A percentile compares a stretch with the other conserved stretches of the same genome.
These are phyloP conservation scores for Eulithis prunata DNA, from an alignment of 2,888 invertebrate genomes.

Conservation along the genomic window DNA sequence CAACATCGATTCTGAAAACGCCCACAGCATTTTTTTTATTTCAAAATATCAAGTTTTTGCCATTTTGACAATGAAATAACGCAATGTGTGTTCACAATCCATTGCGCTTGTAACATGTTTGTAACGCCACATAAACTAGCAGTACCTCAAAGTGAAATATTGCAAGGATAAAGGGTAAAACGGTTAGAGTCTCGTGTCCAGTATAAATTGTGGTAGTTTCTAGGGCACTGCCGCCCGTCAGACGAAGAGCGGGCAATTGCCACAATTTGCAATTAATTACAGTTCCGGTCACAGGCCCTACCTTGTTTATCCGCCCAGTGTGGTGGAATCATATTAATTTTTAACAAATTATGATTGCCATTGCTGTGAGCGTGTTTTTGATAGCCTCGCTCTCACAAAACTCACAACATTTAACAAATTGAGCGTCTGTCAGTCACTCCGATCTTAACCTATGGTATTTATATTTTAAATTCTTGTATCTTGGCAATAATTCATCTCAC, in stretches of 20 bases:
- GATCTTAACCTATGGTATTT: too few relatives aligned
- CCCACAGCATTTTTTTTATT: too few relatives aligned
- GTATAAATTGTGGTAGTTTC: constrained; percentile 35
- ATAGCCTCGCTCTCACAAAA: too few relatives aligned
- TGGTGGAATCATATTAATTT: constrained; percentile 49
- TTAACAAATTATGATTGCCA: constrained; percentile 11
- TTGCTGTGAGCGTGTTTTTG: neutral
- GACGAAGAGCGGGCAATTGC: constrained; percentile 54
- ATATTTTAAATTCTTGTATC: too few relatives aligned
- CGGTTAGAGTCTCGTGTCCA: constrained; percentile 21
- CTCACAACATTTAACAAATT: too few relatives aligned
- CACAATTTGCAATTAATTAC: constrained; percentile 73
- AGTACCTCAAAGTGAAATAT: constrained; percentile 28
- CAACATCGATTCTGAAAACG: too few relatives aligned
- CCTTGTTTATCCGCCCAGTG: constrained; percentile 48
- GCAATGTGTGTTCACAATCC: neutral
- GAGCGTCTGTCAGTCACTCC: too few relatives aligned
- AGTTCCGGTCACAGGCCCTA: constrained; percentile 47
- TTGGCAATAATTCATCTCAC: too few relatives aligned
- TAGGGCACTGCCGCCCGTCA: constrained; percentile 37
- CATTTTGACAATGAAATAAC: too few relatives aligned
- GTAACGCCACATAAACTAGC: constrained; percentile 18
- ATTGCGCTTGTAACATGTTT: neutral
- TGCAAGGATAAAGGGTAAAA: constrained; percentile 27
- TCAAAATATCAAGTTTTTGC: too few relatives aligned